Evolutionary conservation across 2,113 vertebrate genomes (phyloP).

Genomic region (Pagrus major): DNA sequence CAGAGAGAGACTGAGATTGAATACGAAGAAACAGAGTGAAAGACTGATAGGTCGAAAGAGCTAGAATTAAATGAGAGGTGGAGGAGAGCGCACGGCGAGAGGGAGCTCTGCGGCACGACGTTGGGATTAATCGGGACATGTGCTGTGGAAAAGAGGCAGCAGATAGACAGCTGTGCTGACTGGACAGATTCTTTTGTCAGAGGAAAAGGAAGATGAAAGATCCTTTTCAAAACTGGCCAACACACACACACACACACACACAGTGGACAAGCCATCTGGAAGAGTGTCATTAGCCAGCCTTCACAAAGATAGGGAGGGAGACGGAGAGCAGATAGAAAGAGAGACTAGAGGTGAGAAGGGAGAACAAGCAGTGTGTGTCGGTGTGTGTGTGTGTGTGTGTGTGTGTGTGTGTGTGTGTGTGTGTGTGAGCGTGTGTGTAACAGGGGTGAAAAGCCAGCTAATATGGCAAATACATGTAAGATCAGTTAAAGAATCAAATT

Average conservation of each 20-base stretch:
- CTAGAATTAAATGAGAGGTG: constrained; percentile 22
- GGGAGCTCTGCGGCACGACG: constrained; percentile 27
- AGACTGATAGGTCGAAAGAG: constrained; percentile 27
- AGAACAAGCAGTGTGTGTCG: not conserved
- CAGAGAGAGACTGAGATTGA: constrained; percentile 4
- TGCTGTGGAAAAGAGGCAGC: constrained; percentile 35
- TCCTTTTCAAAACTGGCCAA: constrained; percentile 65
- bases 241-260: constrained; percentile 33
- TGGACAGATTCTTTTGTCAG: constrained; percentile 71
- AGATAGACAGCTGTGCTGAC: constrained; percentile 75
- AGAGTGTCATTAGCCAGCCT: constrained; percentile 57
- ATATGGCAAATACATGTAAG: not conserved
- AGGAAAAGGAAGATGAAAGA: constrained; percentile 63
- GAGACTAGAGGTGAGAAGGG: constrained; percentile 7
- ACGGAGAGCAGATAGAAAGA: constrained; percentile 17
- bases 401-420: not conserved
- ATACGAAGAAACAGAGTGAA: not conserved
- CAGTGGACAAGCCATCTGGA: constrained; percentile 72
- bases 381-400: constrained; percentile 4
- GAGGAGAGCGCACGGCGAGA: constrained; percentile 14
- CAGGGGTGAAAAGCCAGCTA: not conserved
- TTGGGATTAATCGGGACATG: constrained; percentile 56
- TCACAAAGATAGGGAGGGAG: constrained; percentile 44
- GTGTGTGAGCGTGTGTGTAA: not conserved
- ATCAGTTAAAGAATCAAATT: not conserved